A percentile compares a stretch with the other conserved stretches of the same genome.
phyloP scores from a whole-genome alignment of 2,113 vertebrate species.

The Thymallus thymallus region DNA sequence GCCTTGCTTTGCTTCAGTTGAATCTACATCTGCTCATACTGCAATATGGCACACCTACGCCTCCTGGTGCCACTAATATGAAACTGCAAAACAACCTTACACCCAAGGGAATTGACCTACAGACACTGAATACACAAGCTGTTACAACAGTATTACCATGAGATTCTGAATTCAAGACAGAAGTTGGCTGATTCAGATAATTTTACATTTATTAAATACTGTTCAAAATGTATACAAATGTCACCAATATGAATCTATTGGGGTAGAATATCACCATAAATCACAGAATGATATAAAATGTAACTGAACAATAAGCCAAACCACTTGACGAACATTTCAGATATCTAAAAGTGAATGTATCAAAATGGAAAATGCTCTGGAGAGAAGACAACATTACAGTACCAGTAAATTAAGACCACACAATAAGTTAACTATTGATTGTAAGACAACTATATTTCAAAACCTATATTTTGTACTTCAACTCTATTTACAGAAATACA shows the following conservation, averaged over 20 bases:
- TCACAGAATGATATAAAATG: conserved; percentile 54
- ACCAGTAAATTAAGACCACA: conserved; percentile 61
- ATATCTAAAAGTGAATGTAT: conserved; percentile 64
- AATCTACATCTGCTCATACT: neutral
- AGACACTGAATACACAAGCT: conserved; percentile 6
- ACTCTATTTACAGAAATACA: conserved; percentile 67
- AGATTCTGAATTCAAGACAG: conserved; percentile 46
- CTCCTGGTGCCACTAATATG: conserved; percentile 28
- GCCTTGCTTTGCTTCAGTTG: too few species aligned
- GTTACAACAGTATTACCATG: neutral
- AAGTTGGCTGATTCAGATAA: conserved; percentile 58
- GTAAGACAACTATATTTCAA: conserved; percentile 52
- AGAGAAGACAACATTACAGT: conserved; percentile 30
- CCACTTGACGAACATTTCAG: conserved; percentile 59
- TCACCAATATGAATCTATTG: conserved; percentile 53
- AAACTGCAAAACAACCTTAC: conserved; percentile 35
- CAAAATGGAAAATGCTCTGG: conserved; percentile 26
- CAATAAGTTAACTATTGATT: conserved; percentile 45
- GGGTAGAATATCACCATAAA: conserved; percentile 43
- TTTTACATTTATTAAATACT: conserved; percentile 75
- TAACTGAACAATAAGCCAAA: conserved; percentile 66
- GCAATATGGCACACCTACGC: conserved; percentile 23
- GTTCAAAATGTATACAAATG: conserved; percentile 69
- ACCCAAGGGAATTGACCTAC: neutral
- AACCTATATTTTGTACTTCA: conserved; percentile 38